phyloP scores from a whole-genome alignment of 2,797 vertebrate genomes.

The Eulemur albifrons region DNA sequence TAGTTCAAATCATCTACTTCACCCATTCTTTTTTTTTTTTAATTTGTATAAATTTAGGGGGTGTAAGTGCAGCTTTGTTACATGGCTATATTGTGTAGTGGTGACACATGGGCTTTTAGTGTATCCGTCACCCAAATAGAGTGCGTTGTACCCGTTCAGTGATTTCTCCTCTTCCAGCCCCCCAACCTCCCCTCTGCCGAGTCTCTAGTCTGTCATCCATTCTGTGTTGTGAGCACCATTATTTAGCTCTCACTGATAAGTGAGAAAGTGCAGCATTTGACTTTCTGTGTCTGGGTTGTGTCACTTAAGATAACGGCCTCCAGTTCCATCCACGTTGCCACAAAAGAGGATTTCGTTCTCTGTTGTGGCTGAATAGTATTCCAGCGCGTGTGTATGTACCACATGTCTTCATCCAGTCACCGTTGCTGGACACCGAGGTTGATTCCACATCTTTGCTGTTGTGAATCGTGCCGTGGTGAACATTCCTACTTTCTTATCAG shows the following conservation, averaged over 20 bases:
- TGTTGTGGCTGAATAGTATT: not conserved
- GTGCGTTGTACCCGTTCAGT: not conserved
- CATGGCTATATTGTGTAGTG: not conserved
- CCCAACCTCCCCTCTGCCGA: too few relatives aligned
- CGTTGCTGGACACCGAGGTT: not conserved
- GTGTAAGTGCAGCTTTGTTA: not conserved
- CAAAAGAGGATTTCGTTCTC: fast-evolving
- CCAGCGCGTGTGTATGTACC: fast-evolving
- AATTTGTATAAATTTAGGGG: not conserved
- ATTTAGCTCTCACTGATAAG: not conserved
- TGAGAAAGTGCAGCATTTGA: not conserved
- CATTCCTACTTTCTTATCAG: not conserved
- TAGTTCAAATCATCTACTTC: too few relatives aligned
- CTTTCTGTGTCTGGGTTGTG: not conserved
- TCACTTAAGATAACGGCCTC: not conserved
- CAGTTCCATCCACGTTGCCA: not conserved
- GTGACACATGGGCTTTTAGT: not conserved
- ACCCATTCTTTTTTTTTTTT: too few relatives aligned
- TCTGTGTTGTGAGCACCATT: not conserved
- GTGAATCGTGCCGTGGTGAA: fast-evolving
- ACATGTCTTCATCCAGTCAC: not conserved
- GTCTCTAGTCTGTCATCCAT: too few relatives aligned
- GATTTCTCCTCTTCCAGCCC: not conserved
- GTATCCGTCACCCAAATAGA: not conserved
- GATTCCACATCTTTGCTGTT: not conserved